Percentiles rank a stretch among this genome's conserved stretches.
Evolutionary conservation across 2,888 invertebrate genomes (phyloP).

Genomic region (Nomada ruficornis): DNA sequence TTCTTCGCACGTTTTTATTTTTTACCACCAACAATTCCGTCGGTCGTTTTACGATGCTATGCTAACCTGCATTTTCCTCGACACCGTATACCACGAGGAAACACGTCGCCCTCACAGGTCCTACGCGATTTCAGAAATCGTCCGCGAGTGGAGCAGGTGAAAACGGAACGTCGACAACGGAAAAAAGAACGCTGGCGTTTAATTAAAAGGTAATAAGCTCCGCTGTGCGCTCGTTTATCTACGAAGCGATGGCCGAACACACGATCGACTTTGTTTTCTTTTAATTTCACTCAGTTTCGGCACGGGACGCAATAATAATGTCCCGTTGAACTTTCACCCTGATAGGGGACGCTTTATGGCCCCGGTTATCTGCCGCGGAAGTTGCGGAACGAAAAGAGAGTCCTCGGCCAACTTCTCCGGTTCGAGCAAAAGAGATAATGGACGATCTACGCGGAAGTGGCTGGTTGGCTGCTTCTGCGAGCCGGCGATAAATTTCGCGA

Average conservation of each 20-base stretch:
- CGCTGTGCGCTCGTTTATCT: slow-evolving; percentile 39
- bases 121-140: background rate
- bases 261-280: slow-evolving; percentile 68
- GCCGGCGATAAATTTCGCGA: slow-evolving; percentile 49
- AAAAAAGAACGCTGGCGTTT: slow-evolving; percentile 31
- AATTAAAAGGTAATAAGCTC: slow-evolving; percentile 71
- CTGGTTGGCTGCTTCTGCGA: slow-evolving; percentile 17
- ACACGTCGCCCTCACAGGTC: background rate
- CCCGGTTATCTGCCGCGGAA: slow-evolving; percentile 59
- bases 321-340: slow-evolving; percentile 57
- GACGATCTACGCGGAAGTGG: slow-evolving; percentile 44
- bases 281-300: slow-evolving; percentile 72
- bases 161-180: no score
- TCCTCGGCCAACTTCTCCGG: slow-evolving; percentile 41
- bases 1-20: slow-evolving; percentile 9
- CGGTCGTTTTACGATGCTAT: slow-evolving; percentile 22
- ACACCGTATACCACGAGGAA: background rate
- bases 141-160: no score
- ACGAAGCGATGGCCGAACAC: slow-evolving; percentile 33
- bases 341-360: slow-evolving; percentile 56
- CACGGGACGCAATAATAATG: slow-evolving; percentile 64
- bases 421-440: slow-evolving; percentile 47
- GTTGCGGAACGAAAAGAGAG: slow-evolving; percentile 54
- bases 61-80: background rate
- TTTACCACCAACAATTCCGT: slow-evolving; percentile 17